Base-by-base conservation (phyloP, 2,888 invertebrate genomes). In the Chrysolina americana region DNA sequence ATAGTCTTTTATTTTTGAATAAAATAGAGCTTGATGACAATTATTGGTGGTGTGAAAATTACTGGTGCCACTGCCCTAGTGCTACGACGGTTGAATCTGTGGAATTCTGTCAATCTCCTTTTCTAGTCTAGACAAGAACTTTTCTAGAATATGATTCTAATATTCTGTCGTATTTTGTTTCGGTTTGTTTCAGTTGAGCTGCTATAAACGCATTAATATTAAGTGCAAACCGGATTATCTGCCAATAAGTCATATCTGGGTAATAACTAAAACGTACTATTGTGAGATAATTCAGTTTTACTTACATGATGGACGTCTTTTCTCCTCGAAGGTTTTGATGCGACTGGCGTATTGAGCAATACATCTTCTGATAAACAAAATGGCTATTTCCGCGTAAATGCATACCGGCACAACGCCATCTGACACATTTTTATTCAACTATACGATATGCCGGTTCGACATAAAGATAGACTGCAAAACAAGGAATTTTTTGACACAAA, bases 241-340 rank as follows among this genome's bases (percentile, higher is more conserved):
- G 68, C 62, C 68, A 69, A 69, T 69, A 59, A 59, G 62, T 69
- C 69, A 59, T 62, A 44, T 69, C 28, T 59, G 62, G 59, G 23
- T 69, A 21, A 59, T 44, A 69, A 69, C 41, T 59, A 69, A 69
- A 69, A 69, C 15, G 47, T 62, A 69, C 62, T 69, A 59, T 69
- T 62, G 69, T 69, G 41, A 69, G 69, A 69, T 69, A 44, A 69
- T 69, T 69, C 44, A 69, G 41, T 69, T 69, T 59, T 41, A 69
- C 44, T 65, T 65, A 65, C 48, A 65, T 65, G 48, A 65, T 65
- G n/a, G 23, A 65, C 10, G 28, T 65, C 28, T 65, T 48, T 48
- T n/a, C 48, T 21, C 28, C 48, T 65, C 48, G 65, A 65, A 48
- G 47, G 48, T 65, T 48, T 65, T 65, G 65, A 65, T 48, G 48